Evolutionary conservation across 2,113 vertebrate genomes (phyloP).

Genomic region (Aegithalos caudatus): DNA sequence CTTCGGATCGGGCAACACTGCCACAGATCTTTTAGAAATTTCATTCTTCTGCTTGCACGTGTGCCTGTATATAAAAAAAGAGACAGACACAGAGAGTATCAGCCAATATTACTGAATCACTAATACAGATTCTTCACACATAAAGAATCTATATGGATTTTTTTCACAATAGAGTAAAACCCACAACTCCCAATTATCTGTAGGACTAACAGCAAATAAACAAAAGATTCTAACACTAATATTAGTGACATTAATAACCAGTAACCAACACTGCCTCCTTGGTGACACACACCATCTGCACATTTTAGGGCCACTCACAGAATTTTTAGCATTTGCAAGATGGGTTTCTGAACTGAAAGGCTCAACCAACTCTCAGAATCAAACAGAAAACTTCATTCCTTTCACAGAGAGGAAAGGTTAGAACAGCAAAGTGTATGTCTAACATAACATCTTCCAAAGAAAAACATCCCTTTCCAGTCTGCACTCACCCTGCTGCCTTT

Average conservation of each 20-base stretch:
- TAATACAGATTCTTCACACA: not conserved
- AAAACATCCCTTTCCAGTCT: not conserved
- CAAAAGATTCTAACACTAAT: not conserved
- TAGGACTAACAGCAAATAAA: not conserved
- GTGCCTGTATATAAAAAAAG: not conserved
- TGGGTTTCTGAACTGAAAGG: not conserved
- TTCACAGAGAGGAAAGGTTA: not conserved
- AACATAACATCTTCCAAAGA: not conserved
- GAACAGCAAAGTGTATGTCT: not conserved
- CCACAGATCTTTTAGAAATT: not conserved
- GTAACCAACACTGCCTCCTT: not conserved
- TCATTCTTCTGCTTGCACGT: not conserved
- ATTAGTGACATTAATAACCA: not conserved
- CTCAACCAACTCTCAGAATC: not conserved
- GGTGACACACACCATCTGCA: not conserved
- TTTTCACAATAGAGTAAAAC: not conserved
- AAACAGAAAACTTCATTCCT: not conserved
- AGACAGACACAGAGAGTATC: not conserved
- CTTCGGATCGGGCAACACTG: no score
- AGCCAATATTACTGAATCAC: not conserved
- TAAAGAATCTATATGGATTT: not conserved
- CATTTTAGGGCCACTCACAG: not conserved
- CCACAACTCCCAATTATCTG: not conserved
- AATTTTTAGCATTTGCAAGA: not conserved
- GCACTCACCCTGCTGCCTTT: not conserved